phyloP scores from a whole-genome alignment of 2,888 invertebrate species.

The Blastobasis lacticolella region DNA sequence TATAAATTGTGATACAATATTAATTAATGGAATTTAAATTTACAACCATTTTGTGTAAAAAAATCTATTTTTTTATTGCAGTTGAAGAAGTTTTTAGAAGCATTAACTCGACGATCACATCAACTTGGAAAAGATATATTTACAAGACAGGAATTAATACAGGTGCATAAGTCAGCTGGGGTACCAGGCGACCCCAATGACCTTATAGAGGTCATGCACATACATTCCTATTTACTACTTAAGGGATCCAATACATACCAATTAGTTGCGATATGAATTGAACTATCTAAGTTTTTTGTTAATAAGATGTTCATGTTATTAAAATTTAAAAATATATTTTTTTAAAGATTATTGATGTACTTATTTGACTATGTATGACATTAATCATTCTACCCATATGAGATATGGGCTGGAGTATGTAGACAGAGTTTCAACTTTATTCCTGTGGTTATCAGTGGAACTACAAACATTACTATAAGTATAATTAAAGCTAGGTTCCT shows the following conservation, averaged over 20 bases:
- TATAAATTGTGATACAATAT: too few relatives aligned
- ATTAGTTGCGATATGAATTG: slow-evolving; percentile 47
- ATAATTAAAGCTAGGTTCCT: too few relatives aligned
- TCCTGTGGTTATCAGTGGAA: too few relatives aligned
- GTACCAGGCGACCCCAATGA: slow-evolving; percentile 79
- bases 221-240: slow-evolving; percentile 88
- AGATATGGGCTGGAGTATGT: too few relatives aligned
- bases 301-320: too few relatives aligned
- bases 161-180: slow-evolving; percentile 79
- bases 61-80: slow-evolving; percentile 36
- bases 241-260: slow-evolving; percentile 85
- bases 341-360: not conserved
- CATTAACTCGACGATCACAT: slow-evolving; percentile 78
- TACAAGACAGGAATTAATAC: slow-evolving; percentile 82
- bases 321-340: not conserved
- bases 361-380: slow-evolving; percentile 15
- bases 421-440: too few relatives aligned
- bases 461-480: too few relatives aligned
- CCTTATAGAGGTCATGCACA: slow-evolving; percentile 85
- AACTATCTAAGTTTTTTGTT: not conserved
- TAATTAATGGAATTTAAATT: too few relatives aligned
- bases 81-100: slow-evolving; percentile 82
- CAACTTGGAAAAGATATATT: slow-evolving; percentile 81
- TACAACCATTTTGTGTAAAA: too few relatives aligned
- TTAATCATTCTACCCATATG: too few relatives aligned